These are phyloP conservation scores for Oxystoma pomonae DNA, from an alignment of 2,888 invertebrate species.

Conservation along the genomic window DNA sequence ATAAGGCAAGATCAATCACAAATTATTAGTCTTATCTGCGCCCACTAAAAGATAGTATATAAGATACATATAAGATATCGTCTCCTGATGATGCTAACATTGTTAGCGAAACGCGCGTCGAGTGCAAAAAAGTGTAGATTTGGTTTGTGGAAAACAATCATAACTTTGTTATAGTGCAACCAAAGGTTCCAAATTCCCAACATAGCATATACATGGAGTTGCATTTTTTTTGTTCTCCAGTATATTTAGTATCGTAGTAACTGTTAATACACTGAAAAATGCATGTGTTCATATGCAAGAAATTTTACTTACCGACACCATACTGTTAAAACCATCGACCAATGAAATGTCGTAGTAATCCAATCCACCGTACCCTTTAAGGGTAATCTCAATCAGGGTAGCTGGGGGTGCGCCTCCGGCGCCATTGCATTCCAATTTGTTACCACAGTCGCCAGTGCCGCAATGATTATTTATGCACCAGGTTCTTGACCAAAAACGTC, in stretches of 20 bases:
- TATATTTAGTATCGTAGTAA: not conserved
- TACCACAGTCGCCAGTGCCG: constrained; percentile 46
- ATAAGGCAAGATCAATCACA: no score
- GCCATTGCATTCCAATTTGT: constrained; percentile 45
- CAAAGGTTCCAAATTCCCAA: no score
- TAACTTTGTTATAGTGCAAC: no score
- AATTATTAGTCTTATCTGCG: no score
- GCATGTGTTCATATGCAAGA: not conserved
- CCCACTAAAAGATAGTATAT: no score
- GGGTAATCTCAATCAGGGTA: constrained; percentile 47
- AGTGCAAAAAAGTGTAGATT: no score
- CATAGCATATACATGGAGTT: no score
- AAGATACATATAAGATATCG: no score
- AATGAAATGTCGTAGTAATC: constrained; percentile 51
- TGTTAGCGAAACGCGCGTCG: no score
- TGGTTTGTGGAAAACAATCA: no score
- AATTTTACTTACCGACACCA: constrained; percentile 42
- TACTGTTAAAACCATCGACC: constrained; percentile 50
- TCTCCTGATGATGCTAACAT: no score
- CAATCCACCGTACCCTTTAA: constrained; percentile 39
- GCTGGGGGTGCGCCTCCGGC: constrained; percentile 46
- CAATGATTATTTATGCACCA: constrained; percentile 41
- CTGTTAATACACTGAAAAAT: not conserved
- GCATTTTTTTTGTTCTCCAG: no score
- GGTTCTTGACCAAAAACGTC: constrained; percentile 40